These are phyloP conservation scores for Otolemur crassicaudatus DNA, from an alignment of 2,797 vertebrate genomes.

Conservation along the genomic window DNA sequence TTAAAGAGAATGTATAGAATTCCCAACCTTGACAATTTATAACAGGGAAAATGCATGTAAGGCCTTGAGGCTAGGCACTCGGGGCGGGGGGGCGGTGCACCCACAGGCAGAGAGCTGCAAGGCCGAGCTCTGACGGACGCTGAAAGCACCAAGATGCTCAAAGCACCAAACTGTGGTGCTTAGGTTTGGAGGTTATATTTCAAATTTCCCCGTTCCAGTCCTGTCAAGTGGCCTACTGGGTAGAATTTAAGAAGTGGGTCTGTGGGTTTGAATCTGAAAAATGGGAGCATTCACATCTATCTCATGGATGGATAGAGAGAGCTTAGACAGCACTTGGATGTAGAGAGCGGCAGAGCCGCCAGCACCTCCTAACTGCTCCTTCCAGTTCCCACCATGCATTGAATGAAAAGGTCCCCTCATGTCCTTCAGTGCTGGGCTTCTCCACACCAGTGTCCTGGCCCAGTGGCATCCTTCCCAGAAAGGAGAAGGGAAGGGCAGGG, in stretches of 20 bases:
- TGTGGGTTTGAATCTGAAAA: not conserved
- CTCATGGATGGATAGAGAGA: not conserved
- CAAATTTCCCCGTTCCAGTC: not conserved
- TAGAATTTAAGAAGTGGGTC: not conserved
- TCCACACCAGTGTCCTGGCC: not conserved
- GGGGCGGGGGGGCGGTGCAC: rapidly evolving
- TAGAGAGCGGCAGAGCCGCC: not conserved
- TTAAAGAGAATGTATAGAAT: not conserved
- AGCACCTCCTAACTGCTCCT: not conserved
- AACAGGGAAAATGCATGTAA: not conserved
- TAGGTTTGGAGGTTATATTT: not conserved
- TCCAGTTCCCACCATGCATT: not conserved
- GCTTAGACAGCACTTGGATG: not conserved
- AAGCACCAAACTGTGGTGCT: too few relatives aligned
- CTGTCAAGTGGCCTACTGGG: too few relatives aligned
- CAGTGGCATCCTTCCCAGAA: not conserved
- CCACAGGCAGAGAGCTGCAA: rapidly evolving
- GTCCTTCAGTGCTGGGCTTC: not conserved
- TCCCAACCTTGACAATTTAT: not conserved
- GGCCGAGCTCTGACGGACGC: too few relatives aligned
- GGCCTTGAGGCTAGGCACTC: not conserved
- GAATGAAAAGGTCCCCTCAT: not conserved
- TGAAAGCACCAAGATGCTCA: too few relatives aligned
- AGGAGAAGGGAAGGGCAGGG: conserved; percentile 6
- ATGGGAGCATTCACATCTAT: not conserved